These are phyloP conservation scores for Eudemis profundana DNA, from an alignment of 2,888 invertebrate genomes.

Conservation along the genomic window DNA sequence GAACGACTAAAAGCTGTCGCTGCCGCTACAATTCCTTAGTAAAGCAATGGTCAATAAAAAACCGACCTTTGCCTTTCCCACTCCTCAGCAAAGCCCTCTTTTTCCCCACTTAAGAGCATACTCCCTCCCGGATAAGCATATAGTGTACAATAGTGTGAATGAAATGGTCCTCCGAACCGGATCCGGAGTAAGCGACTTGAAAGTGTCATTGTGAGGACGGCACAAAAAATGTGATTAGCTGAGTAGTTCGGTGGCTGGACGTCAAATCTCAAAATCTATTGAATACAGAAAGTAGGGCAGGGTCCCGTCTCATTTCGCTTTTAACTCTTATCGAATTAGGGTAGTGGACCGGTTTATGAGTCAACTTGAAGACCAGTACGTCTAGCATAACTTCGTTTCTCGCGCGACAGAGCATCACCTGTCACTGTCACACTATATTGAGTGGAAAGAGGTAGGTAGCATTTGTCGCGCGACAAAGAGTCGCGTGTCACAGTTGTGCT, in stretches of 20 bases:
- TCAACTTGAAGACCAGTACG: not conserved
- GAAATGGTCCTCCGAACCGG: not conserved
- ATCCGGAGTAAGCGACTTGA: not conserved
- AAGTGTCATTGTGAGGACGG: not conserved
- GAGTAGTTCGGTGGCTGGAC: not conserved
- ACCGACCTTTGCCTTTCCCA: not conserved
- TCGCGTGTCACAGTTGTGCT: no score
- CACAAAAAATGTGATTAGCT: constrained; percentile 9
- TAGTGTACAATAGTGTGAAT: not conserved
- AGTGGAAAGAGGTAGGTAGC: no score
- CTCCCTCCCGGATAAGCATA: not conserved
- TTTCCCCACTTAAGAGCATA: not conserved
- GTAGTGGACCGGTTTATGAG: not conserved
- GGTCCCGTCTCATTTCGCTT: not conserved
- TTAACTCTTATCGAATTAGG: constrained; percentile 20
- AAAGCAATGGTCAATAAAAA: no score
- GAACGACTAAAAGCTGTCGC: no score
- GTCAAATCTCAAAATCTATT: constrained; percentile 4
- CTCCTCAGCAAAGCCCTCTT: not conserved
- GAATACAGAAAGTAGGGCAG: constrained; percentile 8
- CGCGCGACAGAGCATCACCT: no score
- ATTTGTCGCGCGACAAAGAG: no score
- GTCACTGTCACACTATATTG: no score
- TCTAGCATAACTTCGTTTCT: not conserved
- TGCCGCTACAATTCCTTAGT: no score